These are phyloP conservation scores for Greenwoodochromis staneri DNA, from an alignment of 2,113 vertebrate species.

Conservation along the genomic window DNA sequence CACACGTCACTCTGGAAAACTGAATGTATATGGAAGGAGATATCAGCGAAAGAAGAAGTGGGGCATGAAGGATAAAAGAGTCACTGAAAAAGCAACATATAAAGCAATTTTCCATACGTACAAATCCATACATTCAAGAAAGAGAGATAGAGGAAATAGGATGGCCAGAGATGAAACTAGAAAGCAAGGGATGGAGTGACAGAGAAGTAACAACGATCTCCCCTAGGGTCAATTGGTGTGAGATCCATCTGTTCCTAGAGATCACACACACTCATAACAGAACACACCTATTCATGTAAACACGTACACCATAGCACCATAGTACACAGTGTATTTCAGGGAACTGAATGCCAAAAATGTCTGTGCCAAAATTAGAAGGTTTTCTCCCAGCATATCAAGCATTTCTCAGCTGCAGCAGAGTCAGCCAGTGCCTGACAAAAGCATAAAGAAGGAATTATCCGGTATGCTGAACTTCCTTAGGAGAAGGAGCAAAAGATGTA, in stretches of 20 bases:
- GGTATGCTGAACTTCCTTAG: background rate
- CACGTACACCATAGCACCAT: background rate
- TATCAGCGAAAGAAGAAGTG: background rate
- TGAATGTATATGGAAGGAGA: background rate
- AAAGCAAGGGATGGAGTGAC: background rate
- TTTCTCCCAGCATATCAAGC: background rate
- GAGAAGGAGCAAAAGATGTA: background rate
- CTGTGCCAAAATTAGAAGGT: background rate
- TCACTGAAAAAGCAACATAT: accelerated
- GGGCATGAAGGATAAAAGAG: background rate
- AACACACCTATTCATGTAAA: background rate
- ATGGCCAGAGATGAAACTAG: background rate
- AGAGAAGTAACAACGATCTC: background rate
- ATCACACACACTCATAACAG: background rate
- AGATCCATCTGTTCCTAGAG: conserved; percentile 28
- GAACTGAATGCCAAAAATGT: background rate
- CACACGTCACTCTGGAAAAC: background rate
- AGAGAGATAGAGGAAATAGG: background rate
- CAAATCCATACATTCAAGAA: accelerated
- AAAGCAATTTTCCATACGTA: accelerated
- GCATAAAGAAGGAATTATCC: background rate
- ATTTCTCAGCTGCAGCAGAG: background rate
- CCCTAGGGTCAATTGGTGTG: conserved; percentile 22
- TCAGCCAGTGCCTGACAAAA: background rate
- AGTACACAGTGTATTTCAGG: background rate